These are phyloP conservation scores for Pseudochirops cupreus DNA, from an alignment of 2,797 vertebrate genomes.

Conservation along the genomic window DNA sequence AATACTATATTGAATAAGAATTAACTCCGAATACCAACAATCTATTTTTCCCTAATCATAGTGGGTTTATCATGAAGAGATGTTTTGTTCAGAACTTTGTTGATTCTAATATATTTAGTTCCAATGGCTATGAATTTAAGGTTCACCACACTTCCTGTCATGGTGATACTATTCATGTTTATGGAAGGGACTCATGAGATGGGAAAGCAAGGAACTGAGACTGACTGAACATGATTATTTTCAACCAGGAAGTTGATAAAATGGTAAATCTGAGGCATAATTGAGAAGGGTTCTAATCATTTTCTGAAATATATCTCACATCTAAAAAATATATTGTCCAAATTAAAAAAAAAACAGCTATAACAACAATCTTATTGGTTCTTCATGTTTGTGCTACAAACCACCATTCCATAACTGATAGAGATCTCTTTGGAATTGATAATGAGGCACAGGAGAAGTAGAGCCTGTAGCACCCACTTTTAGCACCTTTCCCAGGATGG, in stretches of 20 bases:
- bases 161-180: constrained; percentile 1
- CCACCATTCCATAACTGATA: constrained; percentile 34
- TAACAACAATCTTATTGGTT: neutral
- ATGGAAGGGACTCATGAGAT: neutral
- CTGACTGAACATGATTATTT: neutral
- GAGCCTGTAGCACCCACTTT: constrained; percentile 60
- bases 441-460: constrained; percentile 66
- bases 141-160: neutral
- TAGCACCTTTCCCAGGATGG: constrained; percentile 77
- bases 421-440: constrained; percentile 63
- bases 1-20: neutral
- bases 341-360: constrained; percentile 7
- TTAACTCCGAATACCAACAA: neutral
- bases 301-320: neutral
- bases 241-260: neutral
- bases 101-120: neutral
- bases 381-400: constrained; percentile 7
- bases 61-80: neutral
- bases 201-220: neutral
- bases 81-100: neutral
- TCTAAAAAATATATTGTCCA: neutral
- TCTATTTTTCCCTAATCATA: neutral
- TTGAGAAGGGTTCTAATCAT: neutral
- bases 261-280: neutral
- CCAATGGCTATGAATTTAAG: neutral